Base-by-base conservation (phyloP, 30 jellyfish, hydroid and myxozoan genomes). In the Phacellophora camtschatica region DNA sequence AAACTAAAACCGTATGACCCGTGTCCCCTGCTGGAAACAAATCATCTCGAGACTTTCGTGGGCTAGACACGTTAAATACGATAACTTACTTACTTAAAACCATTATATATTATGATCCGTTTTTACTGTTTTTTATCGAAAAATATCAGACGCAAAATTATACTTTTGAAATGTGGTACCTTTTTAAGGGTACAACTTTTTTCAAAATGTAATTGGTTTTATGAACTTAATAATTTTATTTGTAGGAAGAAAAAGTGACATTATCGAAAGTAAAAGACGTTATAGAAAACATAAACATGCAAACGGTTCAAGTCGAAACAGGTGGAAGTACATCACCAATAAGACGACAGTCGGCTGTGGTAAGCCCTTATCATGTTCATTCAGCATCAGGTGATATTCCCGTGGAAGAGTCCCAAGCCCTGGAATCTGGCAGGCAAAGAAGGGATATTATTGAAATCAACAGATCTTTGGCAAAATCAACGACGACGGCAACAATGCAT, bases 261-360 rank as follows among this genome's bases (percentile, higher is more conserved):
- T 15, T 51, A 15, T 11, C 71, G 10, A 78, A 32, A 62, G 66
- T 56, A 20, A 78, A 34, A 62, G 90, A 78, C 28, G 46, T 46
- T 27, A 22, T 63, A 1, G 82, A 78, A 20, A 19, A 23, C 23
- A 22, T 65, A 37, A 50, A 28, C 43, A 33, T 35, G 36, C 82
- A 39, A 23, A 42, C 90, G 23, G 4, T 27, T 28, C 56, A 63
- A 13, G 42, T 43, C 6, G 77, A 66, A 0, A 23, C 64, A 19
- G 84, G 80, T 20, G 36, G 77, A 12, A 22, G 59, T 4, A 22
- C 71, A 19, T 80, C 91, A 24, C 91, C 91, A 29, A 32, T 64
- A 27, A 61, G 84, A 32, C 70, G 80, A 13, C 91, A 80, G 58
- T 48, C 91, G 2, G 91, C 91, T 15, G 84, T 80, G 37, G 91